Percentiles rank a stretch among this genome's conserved stretches.
These are phyloP conservation scores for Platalea minor DNA, from an alignment of 2,797 vertebrate genomes.

Conservation along the genomic window DNA sequence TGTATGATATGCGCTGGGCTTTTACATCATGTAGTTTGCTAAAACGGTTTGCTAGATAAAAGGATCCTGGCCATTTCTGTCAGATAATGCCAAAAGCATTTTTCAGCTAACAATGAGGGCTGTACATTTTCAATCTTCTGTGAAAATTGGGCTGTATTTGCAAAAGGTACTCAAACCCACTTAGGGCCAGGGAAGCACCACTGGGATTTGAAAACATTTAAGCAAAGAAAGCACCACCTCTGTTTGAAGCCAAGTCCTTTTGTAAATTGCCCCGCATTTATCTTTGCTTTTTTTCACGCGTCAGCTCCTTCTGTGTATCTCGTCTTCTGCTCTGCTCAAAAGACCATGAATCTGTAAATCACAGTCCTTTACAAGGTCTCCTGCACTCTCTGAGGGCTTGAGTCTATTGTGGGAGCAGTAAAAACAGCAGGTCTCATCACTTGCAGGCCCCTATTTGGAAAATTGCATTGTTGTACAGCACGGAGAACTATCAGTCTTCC, in stretches of 20 bases:
- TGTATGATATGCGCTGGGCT: not conserved
- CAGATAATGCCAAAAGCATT: not conserved
- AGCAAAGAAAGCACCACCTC: not conserved
- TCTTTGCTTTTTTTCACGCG: not conserved
- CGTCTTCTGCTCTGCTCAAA: not conserved
- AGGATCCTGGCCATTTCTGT: not conserved
- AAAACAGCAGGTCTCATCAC: not conserved
- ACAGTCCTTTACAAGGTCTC: not conserved
- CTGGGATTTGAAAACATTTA: not conserved
- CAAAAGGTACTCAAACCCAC: not conserved
- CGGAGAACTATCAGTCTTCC: not conserved
- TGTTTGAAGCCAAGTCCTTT: not conserved
- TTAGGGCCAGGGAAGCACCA: not conserved
- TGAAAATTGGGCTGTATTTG: not conserved
- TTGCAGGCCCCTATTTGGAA: not conserved
- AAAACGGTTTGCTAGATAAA: not conserved
- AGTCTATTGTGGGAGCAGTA: not conserved
- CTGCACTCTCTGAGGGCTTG: not conserved
- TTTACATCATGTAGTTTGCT: not conserved
- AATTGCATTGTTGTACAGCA: not conserved
- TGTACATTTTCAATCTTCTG: not conserved
- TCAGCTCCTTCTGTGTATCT: not conserved
- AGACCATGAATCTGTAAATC: not conserved
- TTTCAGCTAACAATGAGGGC: not conserved
- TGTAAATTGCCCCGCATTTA: not conserved